Evolutionary conservation across 2,797 vertebrate genomes (phyloP).

Genomic region (Knipowitschia caucasica): DNA sequence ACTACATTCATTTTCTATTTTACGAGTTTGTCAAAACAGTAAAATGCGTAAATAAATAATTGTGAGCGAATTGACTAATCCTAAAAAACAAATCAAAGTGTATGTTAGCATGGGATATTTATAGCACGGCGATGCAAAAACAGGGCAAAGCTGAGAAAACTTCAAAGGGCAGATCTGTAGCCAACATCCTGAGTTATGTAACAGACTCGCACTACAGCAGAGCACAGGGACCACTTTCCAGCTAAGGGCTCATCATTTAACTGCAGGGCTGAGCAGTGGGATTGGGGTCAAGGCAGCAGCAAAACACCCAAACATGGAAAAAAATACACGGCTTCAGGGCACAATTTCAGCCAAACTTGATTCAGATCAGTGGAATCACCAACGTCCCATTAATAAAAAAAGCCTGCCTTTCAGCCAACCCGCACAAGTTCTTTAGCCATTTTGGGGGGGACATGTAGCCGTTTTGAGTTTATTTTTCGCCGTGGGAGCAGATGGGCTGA

Average conservation of each 20-base stretch:
- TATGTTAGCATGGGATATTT: background rate
- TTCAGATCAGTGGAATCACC: conserved; percentile 25
- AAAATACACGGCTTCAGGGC: conserved; percentile 14
- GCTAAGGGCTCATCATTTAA: conserved; percentile 43
- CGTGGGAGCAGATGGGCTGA: conserved; percentile 53
- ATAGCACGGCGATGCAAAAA: background rate
- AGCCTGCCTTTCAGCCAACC: background rate
- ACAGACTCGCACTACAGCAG: background rate
- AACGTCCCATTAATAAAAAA: conserved; percentile 12
- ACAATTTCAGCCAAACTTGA: background rate
- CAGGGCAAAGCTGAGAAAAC: conserved; percentile 22
- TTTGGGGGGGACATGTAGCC: conserved; percentile 29
- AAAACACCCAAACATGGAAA: conserved; percentile 29
- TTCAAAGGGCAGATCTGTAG: conserved; percentile 56
- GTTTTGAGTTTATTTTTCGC: conserved; percentile 19
- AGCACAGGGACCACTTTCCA: conserved; percentile 25
- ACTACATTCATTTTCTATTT: background rate
- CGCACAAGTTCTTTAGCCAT: background rate
- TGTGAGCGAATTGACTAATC: too few relatives aligned
- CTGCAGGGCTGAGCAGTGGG: conserved; percentile 43
- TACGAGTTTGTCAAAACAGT: background rate
- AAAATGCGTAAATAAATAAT: too few relatives aligned
- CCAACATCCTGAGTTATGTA: conserved; percentile 38
- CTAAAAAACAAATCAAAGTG: background rate
- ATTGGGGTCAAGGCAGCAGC: conserved; percentile 50